Percentiles rank a stretch among this genome's conserved stretches.
Conservation (phyloP, 1,140 invertebrate genomes). For the Aradophagus sp. region DNA sequence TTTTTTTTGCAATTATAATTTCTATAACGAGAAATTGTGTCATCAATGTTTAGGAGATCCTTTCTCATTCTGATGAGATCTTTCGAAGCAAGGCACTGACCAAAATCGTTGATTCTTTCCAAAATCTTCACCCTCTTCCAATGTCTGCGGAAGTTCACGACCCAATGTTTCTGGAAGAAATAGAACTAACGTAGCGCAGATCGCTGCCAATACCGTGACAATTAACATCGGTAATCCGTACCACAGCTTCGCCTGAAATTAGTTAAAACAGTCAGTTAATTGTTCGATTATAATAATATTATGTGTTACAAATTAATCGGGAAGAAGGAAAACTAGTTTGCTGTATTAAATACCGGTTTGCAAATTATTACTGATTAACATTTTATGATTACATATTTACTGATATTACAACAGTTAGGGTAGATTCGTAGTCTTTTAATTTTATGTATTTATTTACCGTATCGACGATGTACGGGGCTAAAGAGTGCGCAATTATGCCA, state of each 20-base stretch:
- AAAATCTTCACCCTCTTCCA: conserved; percentile 82
- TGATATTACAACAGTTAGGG: no score
- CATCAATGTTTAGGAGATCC: conserved; percentile 11
- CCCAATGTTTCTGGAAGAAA: conserved; percentile 83
- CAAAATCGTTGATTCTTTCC: conserved; percentile 78
- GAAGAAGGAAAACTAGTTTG: no score
- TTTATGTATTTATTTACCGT: conserved; percentile 76
- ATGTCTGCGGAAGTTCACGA: conserved; percentile 81
- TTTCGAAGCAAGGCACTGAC: conserved; percentile 71
- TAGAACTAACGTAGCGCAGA: conserved; percentile 76
- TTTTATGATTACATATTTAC: no score
- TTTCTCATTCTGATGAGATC: conserved; percentile 28
- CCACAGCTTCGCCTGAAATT: conserved; percentile 76
- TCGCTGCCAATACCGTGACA: conserved; percentile 74
- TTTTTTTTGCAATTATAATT: no score
- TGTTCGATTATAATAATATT: no score
- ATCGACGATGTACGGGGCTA: conserved; percentile 84
- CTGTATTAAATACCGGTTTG: no score
- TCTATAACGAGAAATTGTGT: no score
- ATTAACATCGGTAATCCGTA: conserved; percentile 76
- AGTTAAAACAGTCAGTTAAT: no score
- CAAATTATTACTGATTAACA: no score
- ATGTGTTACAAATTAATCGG: no score
- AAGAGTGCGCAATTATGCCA: conserved; percentile 77
- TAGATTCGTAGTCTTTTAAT: no score